phyloP scores from a whole-genome alignment of 64 coral and sea anemone species.

The Cladopsammia gracilis region DNA sequence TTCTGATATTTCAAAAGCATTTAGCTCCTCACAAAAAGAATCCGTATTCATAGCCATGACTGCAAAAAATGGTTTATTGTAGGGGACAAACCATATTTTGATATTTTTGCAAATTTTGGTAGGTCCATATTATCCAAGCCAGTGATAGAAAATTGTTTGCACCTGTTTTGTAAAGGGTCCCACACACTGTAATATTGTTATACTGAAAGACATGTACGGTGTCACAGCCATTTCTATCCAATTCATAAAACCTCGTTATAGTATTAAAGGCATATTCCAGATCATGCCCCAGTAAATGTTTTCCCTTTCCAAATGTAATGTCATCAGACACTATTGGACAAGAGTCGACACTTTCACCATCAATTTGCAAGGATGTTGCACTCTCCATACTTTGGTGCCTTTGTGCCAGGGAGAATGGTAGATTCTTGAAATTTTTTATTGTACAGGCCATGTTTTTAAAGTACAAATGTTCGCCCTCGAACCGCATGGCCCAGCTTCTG shows the following conservation, averaged over 20 bases:
- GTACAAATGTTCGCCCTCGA: slow-evolving; percentile 29
- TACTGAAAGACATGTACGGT: not conserved
- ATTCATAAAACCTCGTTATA: slow-evolving; percentile 2
- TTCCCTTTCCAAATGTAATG: not conserved
- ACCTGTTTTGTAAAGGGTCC: slow-evolving; percentile 8
- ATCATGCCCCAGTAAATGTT: not conserved
- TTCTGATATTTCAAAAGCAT: not conserved
- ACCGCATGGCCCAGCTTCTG: slow-evolving; percentile 33
- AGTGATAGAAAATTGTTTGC: slow-evolving; percentile 3
- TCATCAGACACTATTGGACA: not conserved
- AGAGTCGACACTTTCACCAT: not conserved
- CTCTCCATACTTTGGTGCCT: not conserved
- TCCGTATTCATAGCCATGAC: not conserved
- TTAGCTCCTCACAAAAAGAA: not conserved
- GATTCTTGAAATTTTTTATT: slow-evolving; percentile 5
- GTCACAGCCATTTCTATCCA: not conserved
- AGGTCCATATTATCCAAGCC: not conserved
- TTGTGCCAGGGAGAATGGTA: not conserved
- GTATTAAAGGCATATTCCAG: not conserved
- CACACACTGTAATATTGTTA: not conserved
- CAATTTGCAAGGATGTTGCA: not conserved
- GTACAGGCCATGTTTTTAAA: not conserved
- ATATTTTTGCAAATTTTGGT: not conserved
- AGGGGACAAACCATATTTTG: not conserved
- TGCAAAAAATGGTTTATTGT: not conserved